Conservation (phyloP, 2,797 vertebrate genomes). For the Sitta carolinensis region DNA sequence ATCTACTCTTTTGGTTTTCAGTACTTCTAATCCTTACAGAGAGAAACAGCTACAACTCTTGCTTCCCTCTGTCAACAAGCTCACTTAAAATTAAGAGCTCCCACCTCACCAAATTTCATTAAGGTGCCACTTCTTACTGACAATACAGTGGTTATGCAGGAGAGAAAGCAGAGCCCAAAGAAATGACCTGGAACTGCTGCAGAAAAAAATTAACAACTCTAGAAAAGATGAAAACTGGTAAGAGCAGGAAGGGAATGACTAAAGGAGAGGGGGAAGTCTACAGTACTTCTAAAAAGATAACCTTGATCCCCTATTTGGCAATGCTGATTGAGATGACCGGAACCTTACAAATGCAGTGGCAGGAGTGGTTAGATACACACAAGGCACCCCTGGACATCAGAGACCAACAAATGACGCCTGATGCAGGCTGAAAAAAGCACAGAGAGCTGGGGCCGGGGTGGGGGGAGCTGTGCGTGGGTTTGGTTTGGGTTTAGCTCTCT, state of each 20-base stretch:
- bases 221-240: background rate
- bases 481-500: background rate
- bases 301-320: background rate
- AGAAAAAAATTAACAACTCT: background rate
- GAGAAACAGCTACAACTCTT: background rate
- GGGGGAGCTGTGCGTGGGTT: no score
- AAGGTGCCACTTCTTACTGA: background rate
- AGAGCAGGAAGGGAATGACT: background rate
- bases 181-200: background rate
- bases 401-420: background rate
- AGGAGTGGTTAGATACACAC: background rate
- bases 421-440: background rate
- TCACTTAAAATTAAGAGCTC: background rate
- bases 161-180: background rate
- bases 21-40: background rate
- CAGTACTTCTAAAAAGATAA: background rate
- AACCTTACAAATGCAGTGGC: background rate
- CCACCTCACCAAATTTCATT: background rate
- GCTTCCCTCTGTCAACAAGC: background rate
- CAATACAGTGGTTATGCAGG: background rate
- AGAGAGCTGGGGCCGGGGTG: fast-evolving
- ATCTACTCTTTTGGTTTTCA: background rate
- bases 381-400: fast-evolving
- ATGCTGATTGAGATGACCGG: background rate
- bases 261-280: fast-evolving